Evolutionary conservation across 2,888 invertebrate species (phyloP).

Genomic region (Lysandra bellargus): DNA sequence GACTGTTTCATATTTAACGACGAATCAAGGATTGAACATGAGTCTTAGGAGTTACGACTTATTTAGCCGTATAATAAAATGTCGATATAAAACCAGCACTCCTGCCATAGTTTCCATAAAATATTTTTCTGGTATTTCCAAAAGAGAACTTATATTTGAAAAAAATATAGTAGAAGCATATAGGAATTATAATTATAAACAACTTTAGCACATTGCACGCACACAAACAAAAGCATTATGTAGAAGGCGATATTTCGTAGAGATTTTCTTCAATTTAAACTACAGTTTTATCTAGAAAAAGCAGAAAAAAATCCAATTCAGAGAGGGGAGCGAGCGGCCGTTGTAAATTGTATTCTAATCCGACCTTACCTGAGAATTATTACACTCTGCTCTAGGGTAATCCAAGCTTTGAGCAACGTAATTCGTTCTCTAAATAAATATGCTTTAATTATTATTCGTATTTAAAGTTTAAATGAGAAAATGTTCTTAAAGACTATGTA

Average conservation of each 20-base stretch:
- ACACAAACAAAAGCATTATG: no score
- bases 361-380: conserved; percentile 13
- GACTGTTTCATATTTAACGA: conserved; percentile 3
- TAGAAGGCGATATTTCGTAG: no score
- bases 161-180: no score
- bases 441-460: neutral
- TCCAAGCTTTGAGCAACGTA: neutral
- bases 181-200: no score
- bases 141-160: no score
- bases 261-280: neutral
- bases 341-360: conserved; percentile 1
- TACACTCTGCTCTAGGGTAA: conserved; percentile 1
- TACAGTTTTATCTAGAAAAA: neutral
- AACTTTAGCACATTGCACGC: no score
- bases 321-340: neutral
- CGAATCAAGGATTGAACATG: no score
- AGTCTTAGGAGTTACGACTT: no score
- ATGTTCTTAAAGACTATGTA: neutral
- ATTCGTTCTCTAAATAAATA: conserved; percentile 19
- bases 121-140: no score
- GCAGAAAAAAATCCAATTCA: neutral
- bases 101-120: no score
- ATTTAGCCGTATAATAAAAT: no score
- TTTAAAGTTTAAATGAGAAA: neutral
- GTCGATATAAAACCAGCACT: no score